Evolutionary conservation across 2,797 vertebrate genomes (phyloP), one percentile per base, ranked within the genome.

Genomic region (Gastrophryne carolinensis): DNA sequence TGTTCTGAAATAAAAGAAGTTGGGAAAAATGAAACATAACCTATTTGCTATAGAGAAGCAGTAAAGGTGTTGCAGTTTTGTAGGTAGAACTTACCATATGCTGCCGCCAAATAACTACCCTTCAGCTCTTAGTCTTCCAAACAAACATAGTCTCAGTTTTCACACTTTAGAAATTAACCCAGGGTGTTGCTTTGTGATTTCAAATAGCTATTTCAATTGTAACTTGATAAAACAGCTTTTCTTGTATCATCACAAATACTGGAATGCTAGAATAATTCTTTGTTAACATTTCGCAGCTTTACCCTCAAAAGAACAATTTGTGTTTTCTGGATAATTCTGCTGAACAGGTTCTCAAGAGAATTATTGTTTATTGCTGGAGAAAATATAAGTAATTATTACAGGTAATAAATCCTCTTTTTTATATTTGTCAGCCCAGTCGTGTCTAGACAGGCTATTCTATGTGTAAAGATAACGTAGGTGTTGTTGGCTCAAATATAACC

Each of bases 121-220:
- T 29, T 50, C 32, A 15, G 30, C 34, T 65, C 26, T 34, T 23
- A 34, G n/a, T 21, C 24, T 50, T 49, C 15, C n/a, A 29, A 6
- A 41, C 41, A 6, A 11, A 19, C 3, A 17, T 2, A 47, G 44
- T 47, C 7, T 23, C 11, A 50, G 41, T 47, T 69, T 47, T 58
- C 52, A 29, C 26, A 44, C 26, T 21, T 56, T 11, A n/a, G 9
- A 32, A 44, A 34, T 47, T 15, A 26, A 41, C 39, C 26, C 37
- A 2, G 15, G 34, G 72, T 57, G 35, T 44, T 24, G 17, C 26
- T 47, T 74, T 35, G 52, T 74, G 41, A 35, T 47, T 37, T 58
- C 27, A 58, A 26, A 49, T 49, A 49, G 53, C 34, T 58, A 17
- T 67, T 35, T 65, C 29, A 37, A 32, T 66, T 67, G 29, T 15